phyloP scores from a whole-genome alignment of 2,113 vertebrate species.

The Mesembrinibis cayennensis region DNA sequence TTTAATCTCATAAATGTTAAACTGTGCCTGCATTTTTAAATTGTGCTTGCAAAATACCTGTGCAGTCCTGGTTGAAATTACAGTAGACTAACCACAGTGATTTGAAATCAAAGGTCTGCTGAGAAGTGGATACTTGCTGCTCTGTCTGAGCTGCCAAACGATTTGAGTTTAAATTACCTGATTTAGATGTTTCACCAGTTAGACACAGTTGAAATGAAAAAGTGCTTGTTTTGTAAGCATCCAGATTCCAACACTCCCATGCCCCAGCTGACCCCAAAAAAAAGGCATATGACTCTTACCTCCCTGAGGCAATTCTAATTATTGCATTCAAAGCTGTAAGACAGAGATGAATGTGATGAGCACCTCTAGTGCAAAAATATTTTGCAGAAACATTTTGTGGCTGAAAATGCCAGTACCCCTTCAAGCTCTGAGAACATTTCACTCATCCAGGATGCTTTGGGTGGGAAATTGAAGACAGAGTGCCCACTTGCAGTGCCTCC shows the following conservation, averaged over 20 bases:
- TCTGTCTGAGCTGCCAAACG: constrained; percentile 39
- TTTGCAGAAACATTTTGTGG: neutral
- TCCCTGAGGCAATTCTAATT: neutral
- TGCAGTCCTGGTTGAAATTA: constrained; percentile 41
- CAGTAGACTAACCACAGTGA: neutral
- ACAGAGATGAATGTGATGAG: neutral
- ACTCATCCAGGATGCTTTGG: neutral
- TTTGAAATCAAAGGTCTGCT: constrained; percentile 29
- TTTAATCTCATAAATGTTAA: constrained; percentile 12
- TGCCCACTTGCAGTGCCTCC: neutral
- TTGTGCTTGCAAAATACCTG: neutral
- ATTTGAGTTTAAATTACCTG: constrained; percentile 43
- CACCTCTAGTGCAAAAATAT: neutral
- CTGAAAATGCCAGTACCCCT: neutral
- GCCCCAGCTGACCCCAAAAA: neutral
- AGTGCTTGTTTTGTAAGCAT: constrained; percentile 20
- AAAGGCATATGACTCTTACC: neutral
- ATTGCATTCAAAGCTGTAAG: neutral
- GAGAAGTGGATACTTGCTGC: neutral
- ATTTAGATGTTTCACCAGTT: constrained; percentile 29
- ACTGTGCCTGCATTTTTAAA: neutral
- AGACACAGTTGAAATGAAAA: constrained; percentile 31
- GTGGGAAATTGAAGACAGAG: neutral
- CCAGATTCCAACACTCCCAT: neutral
- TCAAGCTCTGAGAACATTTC: neutral